These are phyloP conservation scores for Percopsis omiscomaycus DNA, from an alignment of 2,797 vertebrate genomes.

Conservation along the genomic window DNA sequence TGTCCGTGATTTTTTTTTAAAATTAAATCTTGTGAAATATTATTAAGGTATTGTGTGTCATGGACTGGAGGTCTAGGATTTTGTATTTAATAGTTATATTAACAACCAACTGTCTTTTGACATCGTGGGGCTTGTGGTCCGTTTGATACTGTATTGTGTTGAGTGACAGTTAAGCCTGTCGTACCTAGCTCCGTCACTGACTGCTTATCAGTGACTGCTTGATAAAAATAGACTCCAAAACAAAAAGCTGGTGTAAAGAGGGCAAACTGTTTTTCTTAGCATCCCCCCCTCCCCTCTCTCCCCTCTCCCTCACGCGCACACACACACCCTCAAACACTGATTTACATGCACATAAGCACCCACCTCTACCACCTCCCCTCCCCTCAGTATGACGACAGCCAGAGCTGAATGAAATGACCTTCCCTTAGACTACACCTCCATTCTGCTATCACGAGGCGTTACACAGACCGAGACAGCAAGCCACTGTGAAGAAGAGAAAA, in stretches of 20 bases:
- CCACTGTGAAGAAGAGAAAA: constrained; percentile 42
- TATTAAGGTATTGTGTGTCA: no score
- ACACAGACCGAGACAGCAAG: constrained; percentile 14
- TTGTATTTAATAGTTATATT: no score
- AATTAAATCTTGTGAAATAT: neutral
- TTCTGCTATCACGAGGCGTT: constrained; percentile 47
- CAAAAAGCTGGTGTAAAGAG: no score
- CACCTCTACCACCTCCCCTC: constrained; percentile 38
- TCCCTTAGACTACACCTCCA: constrained; percentile 61
- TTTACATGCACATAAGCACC: constrained; percentile 16
- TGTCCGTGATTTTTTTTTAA: neutral
- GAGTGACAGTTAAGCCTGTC: no score
- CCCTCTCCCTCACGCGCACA: constrained; percentile 20
- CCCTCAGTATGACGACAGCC: constrained; percentile 62
- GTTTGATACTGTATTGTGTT: no score
- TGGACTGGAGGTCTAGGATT: no score
- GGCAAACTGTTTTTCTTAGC: neutral
- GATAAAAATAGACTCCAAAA: no score
- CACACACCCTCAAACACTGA: neutral
- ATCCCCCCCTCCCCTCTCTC: neutral
- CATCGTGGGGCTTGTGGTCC: no score
- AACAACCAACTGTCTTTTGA: no score
- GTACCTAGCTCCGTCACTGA: no score
- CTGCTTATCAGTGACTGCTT: no score
- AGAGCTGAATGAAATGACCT: constrained; percentile 74